Evolutionary conservation across 2,888 invertebrate species (phyloP).

Genomic region (Noctua janthe): DNA sequence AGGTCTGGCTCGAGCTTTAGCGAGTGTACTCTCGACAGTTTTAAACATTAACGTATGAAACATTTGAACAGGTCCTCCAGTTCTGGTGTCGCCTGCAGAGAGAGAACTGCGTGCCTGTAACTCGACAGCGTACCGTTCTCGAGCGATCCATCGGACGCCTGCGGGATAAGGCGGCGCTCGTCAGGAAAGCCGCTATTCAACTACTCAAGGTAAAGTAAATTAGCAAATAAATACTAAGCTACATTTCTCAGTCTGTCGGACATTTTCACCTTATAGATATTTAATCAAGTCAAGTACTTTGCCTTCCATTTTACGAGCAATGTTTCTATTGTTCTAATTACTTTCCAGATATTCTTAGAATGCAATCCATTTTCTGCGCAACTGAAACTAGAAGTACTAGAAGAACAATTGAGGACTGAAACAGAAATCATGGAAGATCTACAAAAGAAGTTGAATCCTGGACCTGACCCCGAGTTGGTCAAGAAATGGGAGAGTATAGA

Average conservation of each 20-base stretch:
- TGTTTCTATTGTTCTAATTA: background rate
- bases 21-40: background rate
- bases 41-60: background rate
- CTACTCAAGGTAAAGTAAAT: slow-evolving; percentile 90
- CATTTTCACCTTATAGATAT: background rate
- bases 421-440: slow-evolving; percentile 91
- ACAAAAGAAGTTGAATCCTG: slow-evolving; percentile 87
- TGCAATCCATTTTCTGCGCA: slow-evolving; percentile 96
- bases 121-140: slow-evolving; percentile 92
- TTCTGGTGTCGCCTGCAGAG: slow-evolving; percentile 95
- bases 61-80: slow-evolving; percentile 91
- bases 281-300: background rate
- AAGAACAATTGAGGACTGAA: slow-evolving; percentile 91
- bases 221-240: background rate
- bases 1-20: background rate
- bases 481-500: slow-evolving; percentile 90
- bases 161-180: slow-evolving; percentile 95
- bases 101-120: slow-evolving; percentile 94
- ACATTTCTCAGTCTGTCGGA: background rate
- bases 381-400: slow-evolving; percentile 90
- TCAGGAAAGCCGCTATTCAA: slow-evolving; percentile 96
- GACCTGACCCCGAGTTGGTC: slow-evolving; percentile 83
- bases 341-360: slow-evolving; percentile 92
- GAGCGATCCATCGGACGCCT: slow-evolving; percentile 93
- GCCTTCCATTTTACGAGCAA: background rate